Conservation (phyloP, 64 coral and sea anemone genomes). For the Montipora sp. region DNA sequence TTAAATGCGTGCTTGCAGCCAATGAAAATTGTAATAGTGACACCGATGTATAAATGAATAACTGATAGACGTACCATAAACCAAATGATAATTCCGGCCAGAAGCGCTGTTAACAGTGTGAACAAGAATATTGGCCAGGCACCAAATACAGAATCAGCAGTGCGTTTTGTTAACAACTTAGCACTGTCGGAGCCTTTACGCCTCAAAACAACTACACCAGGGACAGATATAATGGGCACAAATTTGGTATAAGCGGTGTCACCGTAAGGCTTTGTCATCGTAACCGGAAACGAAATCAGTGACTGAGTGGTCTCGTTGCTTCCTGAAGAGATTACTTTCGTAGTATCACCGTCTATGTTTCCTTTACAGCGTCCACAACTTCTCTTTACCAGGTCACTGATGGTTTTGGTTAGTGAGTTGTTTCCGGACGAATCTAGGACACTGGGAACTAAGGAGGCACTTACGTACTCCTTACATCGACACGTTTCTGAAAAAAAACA, state of each 20-base stretch:
- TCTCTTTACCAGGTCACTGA: neutral
- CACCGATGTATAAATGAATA: no score
- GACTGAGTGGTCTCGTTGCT: neutral
- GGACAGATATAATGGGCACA: conserved; percentile 1
- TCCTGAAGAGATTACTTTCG: neutral
- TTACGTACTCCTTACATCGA: conserved; percentile 13
- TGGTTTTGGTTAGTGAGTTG: neutral
- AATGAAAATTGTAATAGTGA: no score
- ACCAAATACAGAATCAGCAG: neutral
- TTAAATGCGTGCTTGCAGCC: no score
- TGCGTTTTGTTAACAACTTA: neutral
- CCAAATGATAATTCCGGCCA: conserved; percentile 36
- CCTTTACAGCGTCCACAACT: neutral
- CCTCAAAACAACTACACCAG: conserved; percentile 8
- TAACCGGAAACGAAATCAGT: conserved; percentile 13
- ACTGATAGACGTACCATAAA: neutral
- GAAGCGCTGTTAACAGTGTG: neutral
- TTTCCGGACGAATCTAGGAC: neutral
- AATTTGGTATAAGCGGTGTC: conserved; percentile 37
- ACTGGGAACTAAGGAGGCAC: neutral
- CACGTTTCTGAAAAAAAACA: conserved; percentile 5
- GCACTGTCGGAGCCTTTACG: neutral
- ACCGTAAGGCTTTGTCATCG: neutral
- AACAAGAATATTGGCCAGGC: conserved; percentile 16
- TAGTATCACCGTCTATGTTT: neutral